Conservation (phyloP, 2,888 invertebrate species). For the Meandrusa payeni region DNA sequence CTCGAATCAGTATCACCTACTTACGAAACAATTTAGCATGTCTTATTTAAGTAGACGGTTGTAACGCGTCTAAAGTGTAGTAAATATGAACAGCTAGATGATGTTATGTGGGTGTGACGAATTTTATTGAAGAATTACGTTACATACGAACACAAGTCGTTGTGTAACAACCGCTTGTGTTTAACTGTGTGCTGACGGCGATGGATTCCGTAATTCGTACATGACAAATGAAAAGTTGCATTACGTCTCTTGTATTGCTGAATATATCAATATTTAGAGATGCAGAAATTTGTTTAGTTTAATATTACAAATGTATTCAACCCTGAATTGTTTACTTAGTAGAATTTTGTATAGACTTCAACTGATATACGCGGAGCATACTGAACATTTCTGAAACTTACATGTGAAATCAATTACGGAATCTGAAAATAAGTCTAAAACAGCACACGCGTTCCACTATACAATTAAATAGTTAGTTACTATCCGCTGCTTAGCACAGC, state of each 20-base stretch:
- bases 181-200: slow-evolving; percentile 7
- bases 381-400: no score
- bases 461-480: no score
- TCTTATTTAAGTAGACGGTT: slow-evolving; percentile 15
- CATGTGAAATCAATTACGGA: no score
- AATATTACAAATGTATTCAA: no score
- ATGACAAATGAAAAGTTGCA: slow-evolving; percentile 19
- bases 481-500: no score
- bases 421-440: no score
- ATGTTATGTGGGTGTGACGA: slow-evolving; percentile 43
- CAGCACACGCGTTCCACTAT: no score
- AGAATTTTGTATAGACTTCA: no score
- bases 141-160: slow-evolving; percentile 13
- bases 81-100: slow-evolving; percentile 36
- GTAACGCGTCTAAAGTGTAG: slow-evolving; percentile 35
- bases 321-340: no score
- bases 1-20: background rate
- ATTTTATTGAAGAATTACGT: slow-evolving; percentile 36
- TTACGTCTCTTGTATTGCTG: slow-evolving; percentile 1
- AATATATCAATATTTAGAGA: no score
- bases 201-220: slow-evolving; percentile 22
- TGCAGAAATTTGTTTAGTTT: no score
- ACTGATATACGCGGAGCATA: no score
- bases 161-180: slow-evolving; percentile 19
- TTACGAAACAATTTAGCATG: background rate